phyloP scores from a whole-genome alignment of 2,113 vertebrate genomes.

The Ursus arctos region DNA sequence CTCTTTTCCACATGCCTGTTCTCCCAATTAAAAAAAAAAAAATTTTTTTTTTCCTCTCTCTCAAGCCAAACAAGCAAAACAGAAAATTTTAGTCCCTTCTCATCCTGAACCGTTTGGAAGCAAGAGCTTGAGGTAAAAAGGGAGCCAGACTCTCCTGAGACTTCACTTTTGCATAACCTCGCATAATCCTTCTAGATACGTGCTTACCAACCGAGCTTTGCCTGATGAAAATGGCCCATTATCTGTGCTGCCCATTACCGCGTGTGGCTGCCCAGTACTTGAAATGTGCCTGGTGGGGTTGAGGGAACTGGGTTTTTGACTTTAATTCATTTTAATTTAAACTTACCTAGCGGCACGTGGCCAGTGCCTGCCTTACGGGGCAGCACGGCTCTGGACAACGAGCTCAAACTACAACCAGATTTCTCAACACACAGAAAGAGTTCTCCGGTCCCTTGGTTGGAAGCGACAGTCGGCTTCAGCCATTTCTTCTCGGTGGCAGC shows the following conservation, averaged over 20 bases:
- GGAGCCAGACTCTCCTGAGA: neutral
- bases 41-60: neutral
- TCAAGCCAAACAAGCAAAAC: neutral
- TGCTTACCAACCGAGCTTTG: neutral
- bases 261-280: rapidly evolving
- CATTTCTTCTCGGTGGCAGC: neutral
- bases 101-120: neutral
- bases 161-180: neutral
- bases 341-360: neutral
- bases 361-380: neutral
- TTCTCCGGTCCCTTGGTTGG: neutral
- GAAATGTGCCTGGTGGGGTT: neutral
- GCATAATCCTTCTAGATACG: neutral
- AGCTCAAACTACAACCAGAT: neutral
- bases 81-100: neutral
- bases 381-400: neutral
- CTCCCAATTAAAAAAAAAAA: neutral
- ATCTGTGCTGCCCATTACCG: neutral
- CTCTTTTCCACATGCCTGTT: neutral
- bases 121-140: neutral
- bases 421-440: neutral
- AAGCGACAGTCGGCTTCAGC: neutral
- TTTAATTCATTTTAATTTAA: neutral
- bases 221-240: neutral
- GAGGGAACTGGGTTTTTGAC: neutral